A percentile compares a stretch with the other conserved stretches of the same genome.
These are phyloP conservation scores for Nemurella pictetii DNA, from an alignment of 2,888 invertebrate genomes.

Conservation along the genomic window DNA sequence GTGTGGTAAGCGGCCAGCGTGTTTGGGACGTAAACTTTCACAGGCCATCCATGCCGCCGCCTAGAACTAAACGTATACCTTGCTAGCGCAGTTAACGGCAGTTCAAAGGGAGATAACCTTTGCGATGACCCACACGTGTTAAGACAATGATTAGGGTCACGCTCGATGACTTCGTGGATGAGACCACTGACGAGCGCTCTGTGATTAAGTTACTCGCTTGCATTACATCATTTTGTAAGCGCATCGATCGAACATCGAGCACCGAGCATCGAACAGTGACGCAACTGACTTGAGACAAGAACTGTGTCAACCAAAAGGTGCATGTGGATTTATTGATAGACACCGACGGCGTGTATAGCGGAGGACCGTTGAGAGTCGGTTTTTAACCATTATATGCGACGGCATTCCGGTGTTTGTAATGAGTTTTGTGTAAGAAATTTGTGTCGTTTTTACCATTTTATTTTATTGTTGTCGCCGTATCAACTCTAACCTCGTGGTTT, in stretches of 20 bases:
- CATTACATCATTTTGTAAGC: not conserved
- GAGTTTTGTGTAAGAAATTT: not conserved
- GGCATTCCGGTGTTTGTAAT: not conserved
- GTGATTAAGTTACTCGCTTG: not conserved
- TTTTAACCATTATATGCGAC: too few relatives aligned
- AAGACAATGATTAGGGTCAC: conserved; percentile 9
- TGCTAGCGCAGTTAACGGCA: not conserved
- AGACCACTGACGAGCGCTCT: too few relatives aligned
- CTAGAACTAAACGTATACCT: not conserved
- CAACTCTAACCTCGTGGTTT: not conserved
- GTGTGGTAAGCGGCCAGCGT: not conserved
- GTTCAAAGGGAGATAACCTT: not conserved
- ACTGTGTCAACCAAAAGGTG: too few relatives aligned
- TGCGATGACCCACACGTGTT: not conserved
- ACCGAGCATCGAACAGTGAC: not conserved
- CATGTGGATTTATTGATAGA: too few relatives aligned
- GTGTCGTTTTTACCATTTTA: not conserved
- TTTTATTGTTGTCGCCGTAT: not conserved
- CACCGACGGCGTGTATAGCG: too few relatives aligned
- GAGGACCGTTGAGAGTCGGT: too few relatives aligned
- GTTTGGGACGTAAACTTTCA: not conserved
- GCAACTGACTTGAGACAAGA: not conserved
- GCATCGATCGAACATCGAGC: not conserved
- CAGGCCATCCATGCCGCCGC: not conserved
- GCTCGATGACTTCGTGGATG: not conserved